Evolutionary conservation across 2,113 vertebrate species (phyloP), one percentile per base, ranked within the genome.

Genomic region (Daubentonia madagascariensis): DNA sequence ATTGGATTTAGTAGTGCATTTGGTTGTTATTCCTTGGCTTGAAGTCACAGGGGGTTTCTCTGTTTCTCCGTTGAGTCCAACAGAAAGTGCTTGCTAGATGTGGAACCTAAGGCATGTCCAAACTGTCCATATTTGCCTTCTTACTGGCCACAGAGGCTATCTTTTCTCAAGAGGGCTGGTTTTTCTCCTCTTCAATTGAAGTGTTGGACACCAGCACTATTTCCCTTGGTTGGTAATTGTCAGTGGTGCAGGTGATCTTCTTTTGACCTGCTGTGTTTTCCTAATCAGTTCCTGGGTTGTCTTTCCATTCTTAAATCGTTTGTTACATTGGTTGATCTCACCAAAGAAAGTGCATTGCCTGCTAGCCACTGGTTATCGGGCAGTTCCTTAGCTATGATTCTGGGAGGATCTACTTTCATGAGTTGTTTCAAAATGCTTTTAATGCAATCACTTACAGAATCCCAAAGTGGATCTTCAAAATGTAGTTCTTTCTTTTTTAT

Each of bases 391-490:
- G 97, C 98, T 25, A 98, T 98, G 81, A 99, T 99, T 97, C 98
- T 97, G 92, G 99, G 98, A 80, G 98, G 99, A 97, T 99, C 97
- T 7, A 97, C 98, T 97, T 99, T 98, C 94, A 99, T 94, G 96
- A 99, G 97, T 72, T 97, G 95, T 70, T 97, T 98, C 91, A 99
- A n/a, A 78, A 99, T 85, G 78, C 98, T 96, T 98, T 99, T 99
- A 91, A 98, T 98, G 98, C 97, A 97, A 63, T 99, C 95, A 96
- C 98, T 99, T 96, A 99, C 67, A 86, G 93, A 97, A 97, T 98
- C 87, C 98, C 99, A 99, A 95, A 98, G 48, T 37, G 96, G 70
- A 76, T 97, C 97, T 93, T 97, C 97, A 98, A 99, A 99, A 97
- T 35, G 94, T 72, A 99, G 88, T 8, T 98, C 97, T 94, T 97